Conservation (phyloP, 1,140 invertebrate genomes). For the Lepidurus arcticus region DNA sequence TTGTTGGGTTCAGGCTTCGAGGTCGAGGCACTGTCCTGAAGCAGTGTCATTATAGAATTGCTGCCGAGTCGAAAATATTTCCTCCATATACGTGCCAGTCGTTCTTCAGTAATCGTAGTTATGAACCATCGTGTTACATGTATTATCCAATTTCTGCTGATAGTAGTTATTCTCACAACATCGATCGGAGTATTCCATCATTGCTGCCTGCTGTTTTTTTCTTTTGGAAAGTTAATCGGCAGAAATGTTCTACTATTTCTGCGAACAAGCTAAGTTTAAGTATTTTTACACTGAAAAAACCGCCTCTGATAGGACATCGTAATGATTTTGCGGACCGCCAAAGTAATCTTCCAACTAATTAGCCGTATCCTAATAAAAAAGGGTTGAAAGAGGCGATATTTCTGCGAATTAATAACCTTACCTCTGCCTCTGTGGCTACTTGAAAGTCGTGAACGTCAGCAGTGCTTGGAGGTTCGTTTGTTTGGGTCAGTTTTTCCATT, state of each 20-base stretch:
- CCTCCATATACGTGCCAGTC: background rate
- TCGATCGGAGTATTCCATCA: background rate
- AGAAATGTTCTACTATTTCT: background rate
- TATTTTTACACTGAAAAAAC: too few relatives aligned
- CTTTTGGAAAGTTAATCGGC: background rate
- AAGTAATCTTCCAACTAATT: background rate
- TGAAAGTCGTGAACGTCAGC: background rate
- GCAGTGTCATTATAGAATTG: background rate
- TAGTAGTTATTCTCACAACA: background rate
- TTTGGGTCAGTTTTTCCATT: background rate
- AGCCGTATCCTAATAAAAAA: background rate
- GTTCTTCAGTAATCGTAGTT: background rate
- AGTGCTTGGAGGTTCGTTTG: background rate
- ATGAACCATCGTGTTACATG: conserved; percentile 4
- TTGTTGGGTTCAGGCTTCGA: background rate
- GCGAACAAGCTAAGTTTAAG: background rate
- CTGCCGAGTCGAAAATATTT: background rate
- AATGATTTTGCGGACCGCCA: too few relatives aligned
- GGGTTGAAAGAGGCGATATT: background rate
- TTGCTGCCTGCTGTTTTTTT: background rate
- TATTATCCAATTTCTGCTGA: background rate
- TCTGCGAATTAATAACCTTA: background rate
- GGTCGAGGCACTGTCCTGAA: background rate
- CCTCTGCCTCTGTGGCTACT: background rate
- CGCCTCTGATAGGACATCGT: too few relatives aligned